Percentiles rank a stretch among this genome's conserved stretches.
Conservation (phyloP, 2,797 vertebrate genomes). For the Hydrolagus colliei region DNA sequence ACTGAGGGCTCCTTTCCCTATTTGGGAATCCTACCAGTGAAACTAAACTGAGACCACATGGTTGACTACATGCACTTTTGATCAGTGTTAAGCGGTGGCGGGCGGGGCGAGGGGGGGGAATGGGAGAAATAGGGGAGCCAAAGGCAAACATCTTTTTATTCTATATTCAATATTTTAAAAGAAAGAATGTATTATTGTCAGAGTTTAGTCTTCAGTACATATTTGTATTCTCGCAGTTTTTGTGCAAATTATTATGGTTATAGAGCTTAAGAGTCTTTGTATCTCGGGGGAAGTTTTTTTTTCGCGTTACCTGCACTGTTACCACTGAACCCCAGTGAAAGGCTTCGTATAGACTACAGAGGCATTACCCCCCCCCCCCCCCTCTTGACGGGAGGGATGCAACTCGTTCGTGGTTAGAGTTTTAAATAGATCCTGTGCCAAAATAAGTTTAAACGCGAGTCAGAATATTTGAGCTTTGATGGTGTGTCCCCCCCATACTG, state of each 20-base stretch:
- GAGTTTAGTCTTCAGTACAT: conserved; percentile 49
- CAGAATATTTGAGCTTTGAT: not conserved
- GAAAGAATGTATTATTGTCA: conserved; percentile 60
- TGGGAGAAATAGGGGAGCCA: conserved; percentile 1
- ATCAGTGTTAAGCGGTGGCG: conserved; percentile 42
- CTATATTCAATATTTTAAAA: conserved; percentile 46
- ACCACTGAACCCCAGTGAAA: conserved; percentile 32
- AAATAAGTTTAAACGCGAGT: conserved; percentile 42
- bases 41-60: not conserved
- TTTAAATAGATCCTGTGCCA: conserved; percentile 54
- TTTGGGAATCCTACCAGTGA: conserved; percentile 38
- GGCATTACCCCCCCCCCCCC: conserved; percentile 32
- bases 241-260: conserved; percentile 49
- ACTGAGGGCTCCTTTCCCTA: conserved; percentile 46
- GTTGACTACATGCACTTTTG: conserved; percentile 54
- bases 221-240: conserved; percentile 48
- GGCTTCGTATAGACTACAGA: conserved; percentile 35
- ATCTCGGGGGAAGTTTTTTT: conserved; percentile 40
- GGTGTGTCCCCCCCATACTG: not conserved
- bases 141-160: conserved; percentile 39
- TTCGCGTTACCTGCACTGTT: conserved; percentile 37
- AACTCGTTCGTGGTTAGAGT: conserved; percentile 53
- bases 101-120: too few relatives aligned
- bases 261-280: conserved; percentile 50
- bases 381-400: conserved; percentile 34